Percentiles rank a stretch among this genome's conserved stretches.
Evolutionary conservation across 2,113 vertebrate genomes (phyloP).

Genomic region (Peromyscus maniculatus): DNA sequence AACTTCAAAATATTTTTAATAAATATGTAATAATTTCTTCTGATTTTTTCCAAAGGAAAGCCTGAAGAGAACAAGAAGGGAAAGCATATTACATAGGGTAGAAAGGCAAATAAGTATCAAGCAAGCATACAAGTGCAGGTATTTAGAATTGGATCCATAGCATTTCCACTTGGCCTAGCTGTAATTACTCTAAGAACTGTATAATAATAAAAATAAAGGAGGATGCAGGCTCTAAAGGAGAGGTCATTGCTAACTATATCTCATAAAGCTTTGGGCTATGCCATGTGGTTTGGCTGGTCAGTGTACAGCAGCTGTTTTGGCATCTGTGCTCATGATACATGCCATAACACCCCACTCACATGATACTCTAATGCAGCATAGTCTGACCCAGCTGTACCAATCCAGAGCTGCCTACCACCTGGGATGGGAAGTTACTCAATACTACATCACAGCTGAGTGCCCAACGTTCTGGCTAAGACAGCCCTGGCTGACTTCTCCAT

Average conservation of each 20-base stretch:
- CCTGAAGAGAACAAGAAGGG: neutral
- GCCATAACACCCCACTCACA: neutral
- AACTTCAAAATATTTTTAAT: constrained; percentile 3
- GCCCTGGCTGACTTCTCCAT: neutral
- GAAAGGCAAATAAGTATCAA: neutral
- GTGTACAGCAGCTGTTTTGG: constrained; percentile 25
- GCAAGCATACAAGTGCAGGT: neutral
- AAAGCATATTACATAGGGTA: neutral
- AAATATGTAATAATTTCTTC: neutral
- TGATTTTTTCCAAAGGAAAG: neutral
- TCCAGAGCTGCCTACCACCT: constrained; percentile 3
- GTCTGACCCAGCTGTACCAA: constrained; percentile 38
- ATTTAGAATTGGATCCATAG: neutral
- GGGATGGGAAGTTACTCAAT: neutral
- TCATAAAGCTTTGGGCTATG: neutral
- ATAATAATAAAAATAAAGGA: neutral
- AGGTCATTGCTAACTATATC: neutral
- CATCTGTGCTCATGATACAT: neutral
- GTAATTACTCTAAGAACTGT: neutral
- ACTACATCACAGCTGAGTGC: neutral
- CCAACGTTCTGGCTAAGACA: neutral
- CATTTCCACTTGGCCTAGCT: neutral
- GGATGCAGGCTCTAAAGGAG: rapidly evolving
- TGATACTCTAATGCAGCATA: neutral
- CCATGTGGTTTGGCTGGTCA: rapidly evolving